Evolutionary conservation across 92 coral and sea anemone genomes (phyloP).

Genomic region (Bergia sp.): DNA sequence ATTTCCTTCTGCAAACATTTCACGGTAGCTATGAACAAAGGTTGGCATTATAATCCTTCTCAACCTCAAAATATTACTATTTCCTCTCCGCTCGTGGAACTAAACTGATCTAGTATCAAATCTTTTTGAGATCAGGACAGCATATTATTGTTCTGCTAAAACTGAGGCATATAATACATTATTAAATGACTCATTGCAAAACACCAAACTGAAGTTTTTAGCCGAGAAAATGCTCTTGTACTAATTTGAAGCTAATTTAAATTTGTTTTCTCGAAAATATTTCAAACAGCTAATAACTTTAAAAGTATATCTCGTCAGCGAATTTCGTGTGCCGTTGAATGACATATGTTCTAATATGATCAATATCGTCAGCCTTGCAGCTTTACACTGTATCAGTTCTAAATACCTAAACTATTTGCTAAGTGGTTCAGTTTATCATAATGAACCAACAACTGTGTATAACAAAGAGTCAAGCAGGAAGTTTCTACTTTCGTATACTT

Average conservation of each 20-base stretch:
- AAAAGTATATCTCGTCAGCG: not conserved
- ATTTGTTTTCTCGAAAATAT: not conserved
- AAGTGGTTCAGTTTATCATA: not conserved
- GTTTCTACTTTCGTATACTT: not conserved
- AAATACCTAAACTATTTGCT: not conserved
- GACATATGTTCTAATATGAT: not conserved
- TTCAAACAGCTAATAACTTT: not conserved
- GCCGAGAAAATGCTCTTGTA: not conserved
- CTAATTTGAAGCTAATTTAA: not conserved
- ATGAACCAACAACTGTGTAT: no score
- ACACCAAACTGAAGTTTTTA: not conserved
- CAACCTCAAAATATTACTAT: not conserved
- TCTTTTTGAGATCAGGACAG: not conserved
- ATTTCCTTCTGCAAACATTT: slow-evolving; percentile 1
- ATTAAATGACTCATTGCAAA: not conserved
- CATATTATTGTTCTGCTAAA: not conserved
- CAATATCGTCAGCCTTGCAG: not conserved
- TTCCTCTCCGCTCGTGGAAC: not conserved
- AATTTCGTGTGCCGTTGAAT: not conserved
- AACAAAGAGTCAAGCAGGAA: not conserved
- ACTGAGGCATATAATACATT: not conserved
- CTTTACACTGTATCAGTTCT: not conserved
- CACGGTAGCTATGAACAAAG: slow-evolving; percentile 5
- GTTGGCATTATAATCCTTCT: not conserved
- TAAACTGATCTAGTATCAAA: not conserved